phyloP scores from a whole-genome alignment of 1,140 invertebrate species.

The Maconellicoccus hirsutus region DNA sequence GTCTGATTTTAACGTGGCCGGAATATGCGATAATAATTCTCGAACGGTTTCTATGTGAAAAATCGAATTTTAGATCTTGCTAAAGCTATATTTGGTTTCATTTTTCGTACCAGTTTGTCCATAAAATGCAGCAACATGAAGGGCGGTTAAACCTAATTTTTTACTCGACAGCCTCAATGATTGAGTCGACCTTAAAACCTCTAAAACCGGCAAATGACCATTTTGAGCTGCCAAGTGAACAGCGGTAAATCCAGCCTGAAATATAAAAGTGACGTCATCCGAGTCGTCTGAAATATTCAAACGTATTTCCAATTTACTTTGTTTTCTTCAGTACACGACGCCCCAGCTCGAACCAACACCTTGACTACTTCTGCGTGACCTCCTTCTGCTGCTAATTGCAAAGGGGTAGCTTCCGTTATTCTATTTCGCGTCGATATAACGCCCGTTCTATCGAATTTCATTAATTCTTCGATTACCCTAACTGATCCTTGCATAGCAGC shows the following conservation, averaged over 20 bases:
- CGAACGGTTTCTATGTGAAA: conserved; percentile 70
- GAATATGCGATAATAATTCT: conserved; percentile 82
- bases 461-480: conserved; percentile 92
- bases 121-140: conserved; percentile 95
- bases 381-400: conserved; percentile 94
- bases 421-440: conserved; percentile 92
- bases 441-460: conserved; percentile 93
- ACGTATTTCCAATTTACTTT: conserved; percentile 41
- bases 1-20: conserved; percentile 90
- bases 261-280: not conserved
- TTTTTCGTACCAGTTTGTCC: conserved; percentile 71
- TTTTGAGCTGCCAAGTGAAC: conserved; percentile 92
- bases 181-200: conserved; percentile 75
- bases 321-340: conserved; percentile 93
- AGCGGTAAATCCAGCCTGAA: conserved; percentile 78
- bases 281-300: not conserved
- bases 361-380: conserved; percentile 91
- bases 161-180: conserved; percentile 79
- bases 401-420: conserved; percentile 85
- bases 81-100: too few relatives aligned
- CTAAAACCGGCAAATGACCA: conserved; percentile 61
- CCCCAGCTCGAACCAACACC: conserved; percentile 83
- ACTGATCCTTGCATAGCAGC: conserved; percentile 96
- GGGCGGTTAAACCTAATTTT: conserved; percentile 89
- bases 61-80: conserved; percentile 21